Conservation (phyloP, 2,113 vertebrate species). For the Scomber japonicus region DNA sequence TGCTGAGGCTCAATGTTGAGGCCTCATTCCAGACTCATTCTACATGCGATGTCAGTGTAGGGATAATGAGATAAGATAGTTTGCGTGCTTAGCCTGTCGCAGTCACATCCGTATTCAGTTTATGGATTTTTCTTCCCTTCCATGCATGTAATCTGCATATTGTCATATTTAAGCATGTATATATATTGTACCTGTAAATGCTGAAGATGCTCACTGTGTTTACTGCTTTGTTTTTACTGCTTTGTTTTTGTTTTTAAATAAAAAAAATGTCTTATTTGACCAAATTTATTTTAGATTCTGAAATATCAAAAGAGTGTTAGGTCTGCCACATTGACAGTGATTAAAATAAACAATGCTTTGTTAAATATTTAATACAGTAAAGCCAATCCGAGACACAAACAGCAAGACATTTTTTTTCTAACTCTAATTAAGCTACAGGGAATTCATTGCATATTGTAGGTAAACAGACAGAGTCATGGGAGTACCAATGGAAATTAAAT, state of each 20-base stretch:
- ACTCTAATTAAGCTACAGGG: constrained; percentile 88
- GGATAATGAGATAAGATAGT: constrained; percentile 84
- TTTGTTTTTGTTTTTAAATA: background rate
- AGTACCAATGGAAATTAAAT: constrained; percentile 84
- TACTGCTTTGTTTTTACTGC: too few species aligned
- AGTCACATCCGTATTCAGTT: constrained; percentile 41
- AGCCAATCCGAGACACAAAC: constrained; percentile 79
- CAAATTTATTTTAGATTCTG: constrained; percentile 59
- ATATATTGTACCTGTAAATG: constrained; percentile 37
- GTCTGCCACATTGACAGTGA: constrained; percentile 73
- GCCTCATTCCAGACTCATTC: constrained; percentile 79
- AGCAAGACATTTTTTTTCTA: constrained; percentile 74
- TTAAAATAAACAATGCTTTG: constrained; percentile 83
- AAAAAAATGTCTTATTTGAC: constrained; percentile 47
- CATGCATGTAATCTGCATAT: constrained; percentile 35
- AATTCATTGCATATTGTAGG: constrained; percentile 85
- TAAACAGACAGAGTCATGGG: constrained; percentile 85
- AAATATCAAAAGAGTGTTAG: constrained; percentile 64
- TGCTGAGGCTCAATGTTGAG: constrained; percentile 76
- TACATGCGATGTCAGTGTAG: constrained; percentile 77
- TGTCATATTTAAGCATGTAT: constrained; percentile 33
- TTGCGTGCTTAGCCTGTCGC: constrained; percentile 64
- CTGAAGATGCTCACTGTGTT: constrained; percentile 26
- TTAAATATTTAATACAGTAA: constrained; percentile 84
- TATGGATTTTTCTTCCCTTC: constrained; percentile 28